Percentiles rank a stretch among this genome's conserved stretches.
Evolutionary conservation across 2,797 vertebrate species (phyloP).

Genomic region (Leptatherina wallacei): DNA sequence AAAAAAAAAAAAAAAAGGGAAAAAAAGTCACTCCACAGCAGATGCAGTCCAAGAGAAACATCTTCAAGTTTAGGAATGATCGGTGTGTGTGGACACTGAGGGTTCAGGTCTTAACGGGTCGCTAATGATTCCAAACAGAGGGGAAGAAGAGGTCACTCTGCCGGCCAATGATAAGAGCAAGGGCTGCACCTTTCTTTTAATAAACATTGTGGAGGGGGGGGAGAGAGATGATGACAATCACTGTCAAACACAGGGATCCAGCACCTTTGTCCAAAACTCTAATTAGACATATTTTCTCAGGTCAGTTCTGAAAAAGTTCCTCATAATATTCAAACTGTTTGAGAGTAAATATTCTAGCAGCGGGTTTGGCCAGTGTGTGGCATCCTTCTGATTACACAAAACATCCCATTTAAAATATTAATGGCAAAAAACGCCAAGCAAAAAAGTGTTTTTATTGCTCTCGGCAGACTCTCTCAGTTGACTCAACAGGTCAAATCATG

Average conservation of each 20-base stretch:
- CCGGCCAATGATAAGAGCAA: conserved; percentile 12
- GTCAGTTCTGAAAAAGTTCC: conserved; percentile 50
- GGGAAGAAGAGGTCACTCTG: conserved; percentile 40
- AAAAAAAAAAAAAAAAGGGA: conserved; percentile 43
- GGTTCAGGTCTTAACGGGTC: conserved; percentile 28
- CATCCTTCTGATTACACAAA: conserved; percentile 26
- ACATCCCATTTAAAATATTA: conserved; percentile 10
- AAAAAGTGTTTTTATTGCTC: conserved; percentile 50
- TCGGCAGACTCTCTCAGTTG: conserved; percentile 23
- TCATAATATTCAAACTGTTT: conserved; percentile 35
- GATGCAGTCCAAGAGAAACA: conserved; percentile 46
- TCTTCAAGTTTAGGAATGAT: conserved; percentile 43
- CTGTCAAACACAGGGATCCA: conserved; percentile 7
- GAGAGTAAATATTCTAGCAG: conserved; percentile 33
- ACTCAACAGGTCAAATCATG: background rate
- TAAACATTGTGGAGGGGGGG: conserved; percentile 6
- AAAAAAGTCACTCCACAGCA: conserved; percentile 50
- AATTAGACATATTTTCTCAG: conserved; percentile 26
- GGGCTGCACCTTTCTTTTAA: conserved; percentile 31
- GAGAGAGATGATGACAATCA: background rate
- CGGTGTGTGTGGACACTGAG: conserved; percentile 20
- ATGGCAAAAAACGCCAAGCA: conserved; percentile 14
- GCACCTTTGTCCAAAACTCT: conserved; percentile 27
- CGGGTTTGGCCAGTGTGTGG: conserved; percentile 19
- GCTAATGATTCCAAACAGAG: conserved; percentile 32